phyloP scores from a whole-genome alignment of 2,113 vertebrate species.

The Cairina moschata region DNA sequence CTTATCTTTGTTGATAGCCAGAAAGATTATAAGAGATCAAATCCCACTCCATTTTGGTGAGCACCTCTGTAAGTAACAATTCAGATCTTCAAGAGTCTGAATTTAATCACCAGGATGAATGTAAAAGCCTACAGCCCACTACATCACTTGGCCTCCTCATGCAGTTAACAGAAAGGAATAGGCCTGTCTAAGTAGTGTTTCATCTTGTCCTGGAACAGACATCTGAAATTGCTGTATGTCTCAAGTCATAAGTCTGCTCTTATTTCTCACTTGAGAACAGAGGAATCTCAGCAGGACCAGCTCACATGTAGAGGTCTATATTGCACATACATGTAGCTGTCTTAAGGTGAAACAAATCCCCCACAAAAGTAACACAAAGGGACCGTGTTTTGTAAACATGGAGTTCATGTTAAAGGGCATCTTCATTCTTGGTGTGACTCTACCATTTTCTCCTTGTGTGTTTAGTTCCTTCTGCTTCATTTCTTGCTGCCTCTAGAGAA shows the following conservation, averaged over 20 bases:
- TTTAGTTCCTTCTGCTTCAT: neutral
- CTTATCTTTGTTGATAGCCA: neutral
- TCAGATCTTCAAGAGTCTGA: neutral
- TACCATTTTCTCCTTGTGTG: neutral
- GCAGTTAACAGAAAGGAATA: neutral
- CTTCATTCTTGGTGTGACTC: neutral
- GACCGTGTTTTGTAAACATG: neutral
- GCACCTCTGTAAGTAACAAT: neutral
- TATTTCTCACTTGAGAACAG: neutral
- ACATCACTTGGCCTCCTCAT: neutral
- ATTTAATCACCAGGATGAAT: neutral
- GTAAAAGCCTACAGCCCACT: neutral
- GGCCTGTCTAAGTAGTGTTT: neutral
- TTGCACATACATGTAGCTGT: neutral
- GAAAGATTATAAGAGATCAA: neutral
- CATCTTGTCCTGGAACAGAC: neutral
- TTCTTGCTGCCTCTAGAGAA: neutral
- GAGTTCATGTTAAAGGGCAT: neutral
- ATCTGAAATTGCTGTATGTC: neutral
- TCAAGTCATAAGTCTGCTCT: neutral
- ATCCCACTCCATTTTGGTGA: neutral
- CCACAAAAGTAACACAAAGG: neutral
- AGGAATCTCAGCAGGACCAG: neutral
- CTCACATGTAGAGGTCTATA: neutral
- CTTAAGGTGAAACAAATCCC: neutral